Evolutionary conservation across 1,140 invertebrate genomes (phyloP), one percentile per base, ranked within the genome.

Genomic region (Drosophila santomea): DNA sequence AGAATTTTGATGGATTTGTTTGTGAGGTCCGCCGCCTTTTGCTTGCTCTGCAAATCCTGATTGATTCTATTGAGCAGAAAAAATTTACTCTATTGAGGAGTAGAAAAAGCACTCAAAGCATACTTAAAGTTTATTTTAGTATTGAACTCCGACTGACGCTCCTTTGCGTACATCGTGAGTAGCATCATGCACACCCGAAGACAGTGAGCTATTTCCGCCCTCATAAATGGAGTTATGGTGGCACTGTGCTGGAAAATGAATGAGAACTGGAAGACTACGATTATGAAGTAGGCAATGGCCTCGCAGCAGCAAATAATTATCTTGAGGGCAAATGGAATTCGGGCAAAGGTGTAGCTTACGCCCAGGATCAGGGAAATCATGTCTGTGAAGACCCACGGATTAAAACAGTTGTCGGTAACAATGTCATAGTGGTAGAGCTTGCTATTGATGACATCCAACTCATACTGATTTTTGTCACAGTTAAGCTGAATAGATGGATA

Each of bases 101-200:
- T 10, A 32, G 32, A 3, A 32, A 32, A 8, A 8, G 12, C 14
- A 14, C 11, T 39, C 11, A 14, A 39, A 14, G 2, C 38, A 4
- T 39, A 92, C 91, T 74, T 83, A n/a, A 94, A 94, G 91, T 98
- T 97, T 15, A 98, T 93, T 75, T 97, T 94, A 80, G 96, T 96
- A 75, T 97, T 95, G 79, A 97, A 98, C 91, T 98, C 98, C 12
- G 97, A 96, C 93, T 96, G 96, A 84, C 97, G 94, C 90, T 98
- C 97, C 52, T 97, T 95, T 20, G 97, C 93, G 91, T 97, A 96
- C 8, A 97, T 92, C 2, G 95, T 95, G 23, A 96, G 80, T 2
- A 95, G 94, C 15, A 96, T 93, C 58, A 96, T 95, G 0, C 95
- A 72, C 3, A 97, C 93, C 36, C 94, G 94, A 20, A 96, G 91